Evolutionary conservation across 35 echinoderm and acorn worm genomes (phyloP).

Genomic region (Apostichopus japonicus): DNA sequence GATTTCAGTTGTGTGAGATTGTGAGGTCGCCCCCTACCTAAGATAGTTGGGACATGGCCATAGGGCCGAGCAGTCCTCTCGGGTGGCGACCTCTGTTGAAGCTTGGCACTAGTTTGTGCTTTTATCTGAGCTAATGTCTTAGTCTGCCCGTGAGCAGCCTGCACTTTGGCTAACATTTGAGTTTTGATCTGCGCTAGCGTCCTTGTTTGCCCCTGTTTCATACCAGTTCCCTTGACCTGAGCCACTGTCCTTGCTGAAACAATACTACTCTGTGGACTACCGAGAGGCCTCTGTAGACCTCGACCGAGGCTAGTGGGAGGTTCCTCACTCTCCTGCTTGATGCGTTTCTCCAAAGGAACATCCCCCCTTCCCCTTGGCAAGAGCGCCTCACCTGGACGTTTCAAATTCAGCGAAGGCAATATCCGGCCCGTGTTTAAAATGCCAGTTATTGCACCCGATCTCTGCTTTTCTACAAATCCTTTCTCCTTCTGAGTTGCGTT

Average conservation of each 20-base stretch:
- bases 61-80: constrained; percentile 63
- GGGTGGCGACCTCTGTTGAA: constrained; percentile 60
- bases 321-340: constrained; percentile 29
- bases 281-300: constrained; percentile 11
- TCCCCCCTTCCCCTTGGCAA: neutral
- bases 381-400: constrained; percentile 29
- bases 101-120: constrained; percentile 83
- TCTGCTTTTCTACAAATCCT: constrained; percentile 5
- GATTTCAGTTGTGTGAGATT: constrained; percentile 88
- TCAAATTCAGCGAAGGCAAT: constrained; percentile 23
- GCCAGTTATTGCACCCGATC: neutral
- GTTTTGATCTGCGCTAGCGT: constrained; percentile 98
- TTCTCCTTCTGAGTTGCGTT: constrained; percentile 80
- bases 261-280: constrained; percentile 15
- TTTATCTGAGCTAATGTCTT: constrained; percentile 93
- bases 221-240: constrained; percentile 33
- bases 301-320: neutral
- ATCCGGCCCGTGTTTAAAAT: constrained; percentile 16
- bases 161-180: constrained; percentile 56
- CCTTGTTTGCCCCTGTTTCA: constrained; percentile 78
- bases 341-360: constrained; percentile 15
- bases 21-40: constrained; percentile 66
- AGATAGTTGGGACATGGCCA: constrained; percentile 72
- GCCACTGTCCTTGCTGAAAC: constrained; percentile 42
- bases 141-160: constrained; percentile 81